Evolutionary conservation across 2,113 vertebrate species (phyloP).

Genomic region (Hippocampus guttulatus): DNA sequence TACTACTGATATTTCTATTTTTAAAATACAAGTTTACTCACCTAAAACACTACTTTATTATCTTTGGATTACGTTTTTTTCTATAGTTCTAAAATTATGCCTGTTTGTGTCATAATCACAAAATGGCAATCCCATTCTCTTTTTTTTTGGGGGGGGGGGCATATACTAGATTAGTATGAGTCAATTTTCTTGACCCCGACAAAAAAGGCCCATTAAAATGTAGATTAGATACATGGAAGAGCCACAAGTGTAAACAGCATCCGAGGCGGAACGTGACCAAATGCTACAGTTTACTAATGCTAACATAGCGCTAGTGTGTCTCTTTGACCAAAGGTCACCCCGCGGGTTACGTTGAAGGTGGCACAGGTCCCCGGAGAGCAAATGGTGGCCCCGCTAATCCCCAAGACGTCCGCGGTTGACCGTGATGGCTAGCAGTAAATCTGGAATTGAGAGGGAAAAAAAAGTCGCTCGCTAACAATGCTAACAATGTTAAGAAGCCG

Average conservation of each 20-base stretch:
- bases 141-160: background rate
- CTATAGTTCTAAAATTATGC: too few relatives aligned
- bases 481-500: background rate
- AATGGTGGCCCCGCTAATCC: slow-evolving; percentile 57
- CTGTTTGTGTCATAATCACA: too few relatives aligned
- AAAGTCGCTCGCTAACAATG: background rate
- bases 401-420: slow-evolving; percentile 45
- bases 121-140: too few relatives aligned
- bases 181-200: background rate
- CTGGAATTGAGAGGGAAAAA: slow-evolving; percentile 12
- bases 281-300: slow-evolving; percentile 51
- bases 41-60: too few relatives aligned
- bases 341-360: slow-evolving; percentile 57
- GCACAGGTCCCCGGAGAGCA: slow-evolving; percentile 32
- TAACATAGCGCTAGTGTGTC: slow-evolving; percentile 33
- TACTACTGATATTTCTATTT: too few relatives aligned
- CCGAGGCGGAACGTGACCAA: slow-evolving; percentile 33
- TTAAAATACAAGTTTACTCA: too few relatives aligned
- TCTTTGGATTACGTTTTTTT: too few relatives aligned
- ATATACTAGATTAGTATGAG: background rate
- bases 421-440: slow-evolving; percentile 56
- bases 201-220: background rate
- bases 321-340: slow-evolving; percentile 23
- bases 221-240: background rate
- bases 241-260: slow-evolving; percentile 12